Percentiles rank a stretch among this genome's conserved stretches.
These are phyloP conservation scores for Chironomus tentans DNA, from an alignment of 2,888 invertebrate genomes.

Conservation along the genomic window DNA sequence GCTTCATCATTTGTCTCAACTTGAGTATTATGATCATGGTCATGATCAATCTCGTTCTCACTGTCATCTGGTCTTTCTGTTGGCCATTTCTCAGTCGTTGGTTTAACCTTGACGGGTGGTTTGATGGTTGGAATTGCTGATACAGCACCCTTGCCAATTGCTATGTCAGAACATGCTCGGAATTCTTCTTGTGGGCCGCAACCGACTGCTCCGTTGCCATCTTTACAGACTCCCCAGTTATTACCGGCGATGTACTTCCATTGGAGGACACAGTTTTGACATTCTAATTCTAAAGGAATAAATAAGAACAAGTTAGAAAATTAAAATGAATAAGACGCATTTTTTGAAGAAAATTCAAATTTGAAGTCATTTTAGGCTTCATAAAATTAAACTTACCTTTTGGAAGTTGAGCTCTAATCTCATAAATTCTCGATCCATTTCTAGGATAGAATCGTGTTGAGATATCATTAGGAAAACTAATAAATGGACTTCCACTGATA, in stretches of 20 bases:
- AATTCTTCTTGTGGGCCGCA: conserved; percentile 87
- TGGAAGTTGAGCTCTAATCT: conserved; percentile 58
- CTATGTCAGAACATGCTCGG: conserved; percentile 72
- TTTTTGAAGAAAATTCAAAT: too few species aligned
- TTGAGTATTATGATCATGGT: conserved; percentile 27
- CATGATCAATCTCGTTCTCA: conserved; percentile 28
- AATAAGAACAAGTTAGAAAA: too few species aligned
- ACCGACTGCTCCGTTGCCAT: conserved; percentile 69
- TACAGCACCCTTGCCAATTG: conserved; percentile 48
- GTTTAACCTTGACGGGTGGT: conserved; percentile 36
- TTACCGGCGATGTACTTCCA: conserved; percentile 84
- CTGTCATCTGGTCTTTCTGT: conserved; percentile 20
- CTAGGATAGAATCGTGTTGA: conserved; percentile 60
- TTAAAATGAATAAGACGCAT: too few species aligned
- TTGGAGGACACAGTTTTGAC: conserved; percentile 75
- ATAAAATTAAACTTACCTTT: conserved; percentile 34
- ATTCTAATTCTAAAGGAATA: conserved; percentile 48
- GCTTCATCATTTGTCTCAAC: conserved; percentile 33
- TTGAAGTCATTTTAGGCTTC: too few species aligned
- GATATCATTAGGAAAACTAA: conserved; percentile 44
- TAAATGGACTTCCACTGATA: conserved; percentile 39
- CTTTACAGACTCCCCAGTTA: conserved; percentile 69
- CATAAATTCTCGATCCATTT: conserved; percentile 70
- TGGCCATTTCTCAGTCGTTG: conserved; percentile 29
- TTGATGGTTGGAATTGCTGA: conserved; percentile 42